Percentiles rank a stretch among this genome's conserved stretches.
These are phyloP conservation scores for Sparidentex hasta DNA, from an alignment of 2,797 vertebrate species.

Conservation along the genomic window DNA sequence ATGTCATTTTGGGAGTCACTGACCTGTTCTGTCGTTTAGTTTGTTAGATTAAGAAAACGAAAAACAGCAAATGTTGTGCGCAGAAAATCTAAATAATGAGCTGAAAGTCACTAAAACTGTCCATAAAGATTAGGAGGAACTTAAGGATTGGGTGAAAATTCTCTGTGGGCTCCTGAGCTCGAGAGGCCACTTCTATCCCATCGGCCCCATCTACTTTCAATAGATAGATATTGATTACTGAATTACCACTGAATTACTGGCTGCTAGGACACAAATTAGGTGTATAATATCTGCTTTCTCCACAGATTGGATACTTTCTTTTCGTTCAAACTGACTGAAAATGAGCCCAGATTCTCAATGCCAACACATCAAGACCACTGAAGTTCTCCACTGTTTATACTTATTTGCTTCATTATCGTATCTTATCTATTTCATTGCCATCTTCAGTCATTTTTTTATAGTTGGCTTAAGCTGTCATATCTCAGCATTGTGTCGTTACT, in stretches of 20 bases:
- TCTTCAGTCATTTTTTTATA: not conserved
- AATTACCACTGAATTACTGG: not conserved
- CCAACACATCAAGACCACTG: not conserved
- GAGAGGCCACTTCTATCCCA: not conserved
- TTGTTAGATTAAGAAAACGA: too few relatives aligned
- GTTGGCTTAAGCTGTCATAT: not conserved
- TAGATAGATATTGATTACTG: not conserved
- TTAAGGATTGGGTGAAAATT: not conserved
- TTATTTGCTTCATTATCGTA: not conserved
- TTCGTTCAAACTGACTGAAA: not conserved
- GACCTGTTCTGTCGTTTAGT: too few relatives aligned
- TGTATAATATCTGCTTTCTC: not conserved
- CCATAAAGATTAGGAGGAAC: not conserved
- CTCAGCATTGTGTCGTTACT: slow-evolving; percentile 15
- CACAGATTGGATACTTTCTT: not conserved
- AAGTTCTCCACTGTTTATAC: not conserved
- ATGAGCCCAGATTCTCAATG: not conserved
- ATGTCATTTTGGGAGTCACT: too few relatives aligned
- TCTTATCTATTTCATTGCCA: not conserved
- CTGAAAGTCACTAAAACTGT: not conserved
- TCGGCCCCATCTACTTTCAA: not conserved
- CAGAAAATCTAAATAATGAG: not conserved
- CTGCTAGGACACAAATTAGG: not conserved
- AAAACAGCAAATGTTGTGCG: not conserved
- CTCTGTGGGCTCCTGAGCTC: not conserved